Percentiles rank a stretch among this genome's conserved stretches.
phyloP scores from a whole-genome alignment of 2,888 invertebrate genomes.

The Ectemnius continuus region DNA sequence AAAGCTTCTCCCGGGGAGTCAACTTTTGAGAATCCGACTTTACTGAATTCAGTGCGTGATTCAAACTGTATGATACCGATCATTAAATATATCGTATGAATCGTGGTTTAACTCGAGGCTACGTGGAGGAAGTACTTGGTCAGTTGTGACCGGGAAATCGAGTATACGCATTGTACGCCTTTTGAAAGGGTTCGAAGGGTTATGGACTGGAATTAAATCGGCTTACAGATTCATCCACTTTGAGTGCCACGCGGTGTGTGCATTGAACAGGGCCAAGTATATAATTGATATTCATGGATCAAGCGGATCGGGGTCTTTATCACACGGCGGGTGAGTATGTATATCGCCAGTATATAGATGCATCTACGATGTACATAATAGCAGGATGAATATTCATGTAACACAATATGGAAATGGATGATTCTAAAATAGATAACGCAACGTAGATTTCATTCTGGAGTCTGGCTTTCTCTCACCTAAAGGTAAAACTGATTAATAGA shows the following conservation, averaged over 20 bases:
- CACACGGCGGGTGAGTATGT: slow-evolving; percentile 27
- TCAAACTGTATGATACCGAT: too few species aligned
- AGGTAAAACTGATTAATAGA: too few species aligned
- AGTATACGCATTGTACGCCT: too few species aligned
- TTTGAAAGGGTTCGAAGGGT: too few species aligned
- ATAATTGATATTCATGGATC: slow-evolving; percentile 40
- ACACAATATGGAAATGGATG: slow-evolving; percentile 46
- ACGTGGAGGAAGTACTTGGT: too few species aligned
- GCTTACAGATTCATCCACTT: not conserved
- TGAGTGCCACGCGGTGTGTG: slow-evolving; percentile 3
- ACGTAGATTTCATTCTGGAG: slow-evolving; percentile 34
- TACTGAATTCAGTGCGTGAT: too few species aligned
- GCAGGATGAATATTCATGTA: slow-evolving; percentile 53
- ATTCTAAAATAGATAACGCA: slow-evolving; percentile 45
- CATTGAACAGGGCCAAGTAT: slow-evolving; percentile 21
- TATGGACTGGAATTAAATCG: not conserved
- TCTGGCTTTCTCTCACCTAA: slow-evolving; percentile 16
- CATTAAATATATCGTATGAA: too few species aligned
- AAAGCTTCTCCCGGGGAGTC: too few species aligned
- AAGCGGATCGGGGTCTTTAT: slow-evolving; percentile 31
- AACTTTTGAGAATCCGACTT: too few species aligned
- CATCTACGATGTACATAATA: slow-evolving; percentile 34
- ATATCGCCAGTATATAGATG: slow-evolving; percentile 46
- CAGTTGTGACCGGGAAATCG: too few species aligned
- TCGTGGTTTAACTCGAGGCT: too few species aligned